Evolutionary conservation across 2,888 invertebrate genomes (phyloP).

Genomic region (Exephanes ischioxanthus): DNA sequence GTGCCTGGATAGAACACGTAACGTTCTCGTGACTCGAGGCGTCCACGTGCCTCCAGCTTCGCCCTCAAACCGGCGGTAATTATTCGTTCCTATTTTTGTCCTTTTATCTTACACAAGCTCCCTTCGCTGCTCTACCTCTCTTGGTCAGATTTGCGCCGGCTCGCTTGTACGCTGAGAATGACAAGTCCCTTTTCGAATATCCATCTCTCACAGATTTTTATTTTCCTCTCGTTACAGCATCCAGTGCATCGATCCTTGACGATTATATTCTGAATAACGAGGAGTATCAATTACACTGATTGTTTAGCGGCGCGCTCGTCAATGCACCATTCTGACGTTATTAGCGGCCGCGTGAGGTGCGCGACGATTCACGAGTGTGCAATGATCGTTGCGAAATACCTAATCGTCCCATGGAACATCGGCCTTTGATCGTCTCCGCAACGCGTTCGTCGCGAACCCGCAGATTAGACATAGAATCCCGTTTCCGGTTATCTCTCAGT

Average conservation of each 20-base stretch:
- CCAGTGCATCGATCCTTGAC: not conserved
- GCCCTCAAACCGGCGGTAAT: not conserved
- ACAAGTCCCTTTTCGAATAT: constrained; percentile 42
- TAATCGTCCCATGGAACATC: constrained; percentile 57
- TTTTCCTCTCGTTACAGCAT: constrained; percentile 1
- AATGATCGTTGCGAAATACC: constrained; percentile 64
- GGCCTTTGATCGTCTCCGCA: constrained; percentile 58
- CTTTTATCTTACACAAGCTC: constrained; percentile 14
- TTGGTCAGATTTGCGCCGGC: not conserved
- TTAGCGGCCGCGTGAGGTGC: not conserved
- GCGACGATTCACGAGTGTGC: constrained; percentile 42
- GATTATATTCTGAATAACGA: constrained; percentile 44
- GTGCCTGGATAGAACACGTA: constrained; percentile 7
- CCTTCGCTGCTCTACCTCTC: not conserved
- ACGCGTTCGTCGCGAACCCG: constrained; percentile 42
- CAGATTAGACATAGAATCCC: constrained; percentile 19
- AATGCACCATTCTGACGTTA: constrained; percentile 33
- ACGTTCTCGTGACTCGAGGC: constrained; percentile 7
- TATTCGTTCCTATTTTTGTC: constrained; percentile 5
- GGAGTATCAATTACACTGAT: constrained; percentile 63
- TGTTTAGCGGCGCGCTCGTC: constrained; percentile 50
- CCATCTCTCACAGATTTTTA: constrained; percentile 29
- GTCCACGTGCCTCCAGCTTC: constrained; percentile 6
- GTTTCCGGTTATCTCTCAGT: constrained; percentile 26
- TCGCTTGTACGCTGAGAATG: constrained; percentile 1